Percentiles rank a stretch among this genome's conserved stretches.
phyloP scores from a whole-genome alignment of 2,888 invertebrate genomes.

The Oxystoma pomonae region DNA sequence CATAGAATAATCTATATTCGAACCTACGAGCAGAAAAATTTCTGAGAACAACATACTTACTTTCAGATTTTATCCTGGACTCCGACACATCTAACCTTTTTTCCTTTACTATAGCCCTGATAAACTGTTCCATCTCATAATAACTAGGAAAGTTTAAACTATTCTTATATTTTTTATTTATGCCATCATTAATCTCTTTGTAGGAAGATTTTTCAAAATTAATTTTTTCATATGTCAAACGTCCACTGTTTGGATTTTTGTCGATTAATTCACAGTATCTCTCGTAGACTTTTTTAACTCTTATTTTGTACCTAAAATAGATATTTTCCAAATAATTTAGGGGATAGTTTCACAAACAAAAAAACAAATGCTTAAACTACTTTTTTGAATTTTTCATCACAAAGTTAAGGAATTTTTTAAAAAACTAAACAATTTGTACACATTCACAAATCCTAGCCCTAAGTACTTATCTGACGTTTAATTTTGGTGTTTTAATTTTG shows the following conservation, averaged over 20 bases:
- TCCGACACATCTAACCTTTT: slow-evolving; percentile 32
- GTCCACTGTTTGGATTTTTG: slow-evolving; percentile 35
- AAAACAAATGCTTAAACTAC: too few relatives aligned
- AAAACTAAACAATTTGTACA: too few relatives aligned
- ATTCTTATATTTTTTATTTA: slow-evolving; percentile 38
- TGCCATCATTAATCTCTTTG: slow-evolving; percentile 35
- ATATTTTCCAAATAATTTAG: too few relatives aligned
- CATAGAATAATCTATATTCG: too few relatives aligned
- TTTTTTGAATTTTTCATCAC: too few relatives aligned
- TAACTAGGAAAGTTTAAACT: slow-evolving; percentile 39
- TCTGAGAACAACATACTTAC: too few relatives aligned
- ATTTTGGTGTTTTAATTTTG: too few relatives aligned
- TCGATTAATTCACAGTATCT: slow-evolving; percentile 36
- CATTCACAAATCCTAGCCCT: too few relatives aligned
- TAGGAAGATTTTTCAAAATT: slow-evolving; percentile 33
- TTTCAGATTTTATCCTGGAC: slow-evolving; percentile 33
- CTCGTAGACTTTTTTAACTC: slow-evolving; percentile 33
- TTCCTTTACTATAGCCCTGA: slow-evolving; percentile 33
- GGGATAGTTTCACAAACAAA: too few relatives aligned
- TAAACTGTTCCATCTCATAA: slow-evolving; percentile 36
- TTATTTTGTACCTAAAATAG: slow-evolving; percentile 23
- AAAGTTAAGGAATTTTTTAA: too few relatives aligned
- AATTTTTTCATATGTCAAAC: slow-evolving; percentile 33
- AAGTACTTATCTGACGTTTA: too few relatives aligned
- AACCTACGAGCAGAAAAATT: too few relatives aligned